Evolutionary conservation across 2,888 invertebrate species (phyloP).

Genomic region (Dichetophora obliterata): DNA sequence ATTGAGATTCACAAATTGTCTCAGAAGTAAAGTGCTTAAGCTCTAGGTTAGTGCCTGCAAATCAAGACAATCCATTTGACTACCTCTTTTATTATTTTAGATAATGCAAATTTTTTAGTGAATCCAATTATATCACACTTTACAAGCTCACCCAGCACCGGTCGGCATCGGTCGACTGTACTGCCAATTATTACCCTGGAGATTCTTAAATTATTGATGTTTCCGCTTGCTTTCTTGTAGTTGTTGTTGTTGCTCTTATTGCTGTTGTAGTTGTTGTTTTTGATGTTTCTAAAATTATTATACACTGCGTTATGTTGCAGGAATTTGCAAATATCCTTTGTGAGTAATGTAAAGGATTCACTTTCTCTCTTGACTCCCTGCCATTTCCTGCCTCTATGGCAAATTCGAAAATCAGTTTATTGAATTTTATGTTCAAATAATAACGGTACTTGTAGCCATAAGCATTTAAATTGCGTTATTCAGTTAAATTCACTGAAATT

Average conservation of each 20-base stretch:
- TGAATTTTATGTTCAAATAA: slow-evolving; percentile 31
- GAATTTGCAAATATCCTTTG: slow-evolving; percentile 33
- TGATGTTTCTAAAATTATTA: not conserved
- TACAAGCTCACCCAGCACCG: too few relatives aligned
- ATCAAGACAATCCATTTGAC: too few relatives aligned
- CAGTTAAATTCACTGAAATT: slow-evolving; percentile 25
- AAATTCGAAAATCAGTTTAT: slow-evolving; percentile 28
- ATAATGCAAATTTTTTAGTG: too few relatives aligned
- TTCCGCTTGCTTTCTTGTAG: not conserved
- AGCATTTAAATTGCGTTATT: slow-evolving; percentile 20
- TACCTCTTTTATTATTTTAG: too few relatives aligned
- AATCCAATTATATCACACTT: too few relatives aligned
- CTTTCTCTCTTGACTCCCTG: not conserved
- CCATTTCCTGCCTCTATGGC: not conserved
- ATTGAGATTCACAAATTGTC: too few relatives aligned
- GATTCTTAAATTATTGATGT: not conserved
- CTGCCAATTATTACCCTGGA: not conserved
- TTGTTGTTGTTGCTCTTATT: not conserved
- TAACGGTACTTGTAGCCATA: slow-evolving; percentile 17
- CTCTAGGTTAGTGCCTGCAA: too few relatives aligned
- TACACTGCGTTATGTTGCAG: slow-evolving; percentile 4
- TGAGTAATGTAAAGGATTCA: slow-evolving; percentile 16
- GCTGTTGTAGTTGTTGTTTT: slow-evolving; percentile 8
- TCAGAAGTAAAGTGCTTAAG: too few relatives aligned
- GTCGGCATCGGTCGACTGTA: too few relatives aligned